Evolutionary conservation across 2,797 vertebrate species (phyloP).

Genomic region (Sebastes iracundus): DNA sequence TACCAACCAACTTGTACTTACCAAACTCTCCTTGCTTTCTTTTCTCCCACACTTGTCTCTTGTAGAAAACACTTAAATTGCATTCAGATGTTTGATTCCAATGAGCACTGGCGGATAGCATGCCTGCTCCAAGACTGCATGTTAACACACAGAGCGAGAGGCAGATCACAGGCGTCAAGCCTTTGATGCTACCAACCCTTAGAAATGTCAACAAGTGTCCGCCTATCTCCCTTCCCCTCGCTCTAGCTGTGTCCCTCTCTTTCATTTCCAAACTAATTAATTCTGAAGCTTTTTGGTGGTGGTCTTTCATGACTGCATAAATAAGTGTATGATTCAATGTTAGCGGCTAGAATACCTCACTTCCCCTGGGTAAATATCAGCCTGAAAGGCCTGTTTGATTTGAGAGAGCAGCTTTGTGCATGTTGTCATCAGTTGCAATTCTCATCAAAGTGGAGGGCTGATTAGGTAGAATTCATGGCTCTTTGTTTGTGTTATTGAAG

Average conservation of each 20-base stretch:
- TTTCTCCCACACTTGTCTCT: not conserved
- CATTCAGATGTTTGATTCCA: slow-evolving; percentile 38
- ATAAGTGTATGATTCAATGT: slow-evolving; percentile 46
- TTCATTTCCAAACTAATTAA: slow-evolving; percentile 66
- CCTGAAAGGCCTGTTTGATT: slow-evolving; percentile 37
- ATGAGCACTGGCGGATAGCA: slow-evolving; percentile 17
- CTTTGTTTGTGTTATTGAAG: not conserved
- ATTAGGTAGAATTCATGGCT: not conserved
- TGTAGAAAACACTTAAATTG: slow-evolving; percentile 16
- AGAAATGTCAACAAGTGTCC: slow-evolving; percentile 71
- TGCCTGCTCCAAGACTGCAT: slow-evolving; percentile 22
- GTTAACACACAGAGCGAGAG: slow-evolving; percentile 33
- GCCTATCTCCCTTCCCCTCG: slow-evolving; percentile 32
- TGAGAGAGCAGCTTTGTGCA: slow-evolving; percentile 10
- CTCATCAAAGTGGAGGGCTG: slow-evolving; percentile 12
- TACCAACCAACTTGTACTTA: not conserved
- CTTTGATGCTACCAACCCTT: slow-evolving; percentile 62
- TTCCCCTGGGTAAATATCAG: slow-evolving; percentile 46
- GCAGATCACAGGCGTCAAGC: slow-evolving; percentile 56
- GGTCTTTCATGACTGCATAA: slow-evolving; percentile 58
- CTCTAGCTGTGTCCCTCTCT: slow-evolving; percentile 33
- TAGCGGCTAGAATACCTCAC: slow-evolving; percentile 23
- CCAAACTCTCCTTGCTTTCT: not conserved
- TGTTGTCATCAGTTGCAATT: slow-evolving; percentile 28
- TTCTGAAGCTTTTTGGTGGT: slow-evolving; percentile 39